Evolutionary conservation across 2,113 vertebrate species (phyloP).

Genomic region (Oreochromis spilurus): DNA sequence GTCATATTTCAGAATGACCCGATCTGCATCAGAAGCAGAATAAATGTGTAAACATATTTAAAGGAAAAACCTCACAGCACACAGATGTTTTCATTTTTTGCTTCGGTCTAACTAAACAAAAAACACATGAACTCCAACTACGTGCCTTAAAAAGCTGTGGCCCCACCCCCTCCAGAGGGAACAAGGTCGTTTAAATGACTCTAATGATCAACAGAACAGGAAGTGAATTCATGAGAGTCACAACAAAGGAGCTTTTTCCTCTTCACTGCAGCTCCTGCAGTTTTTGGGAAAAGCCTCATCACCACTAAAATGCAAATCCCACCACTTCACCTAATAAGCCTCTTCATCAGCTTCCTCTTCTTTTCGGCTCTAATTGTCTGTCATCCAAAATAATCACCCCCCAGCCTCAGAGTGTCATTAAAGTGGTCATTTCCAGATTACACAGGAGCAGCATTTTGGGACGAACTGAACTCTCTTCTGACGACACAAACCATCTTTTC

Average conservation of each 20-base stretch:
- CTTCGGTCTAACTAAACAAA: not conserved
- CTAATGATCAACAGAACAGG: not conserved
- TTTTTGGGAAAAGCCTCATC: not conserved
- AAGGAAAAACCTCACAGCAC: not conserved
- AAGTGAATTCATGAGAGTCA: not conserved
- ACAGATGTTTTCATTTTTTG: not conserved
- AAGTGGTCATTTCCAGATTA: constrained; percentile 20
- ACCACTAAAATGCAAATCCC: not conserved
- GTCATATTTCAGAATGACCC: not conserved
- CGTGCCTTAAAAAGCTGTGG: not conserved
- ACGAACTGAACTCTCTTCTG: not conserved
- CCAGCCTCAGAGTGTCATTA: not conserved
- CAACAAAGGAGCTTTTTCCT: not conserved
- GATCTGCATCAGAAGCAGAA: not conserved
- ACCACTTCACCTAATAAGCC: not conserved
- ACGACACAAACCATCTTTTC: not conserved
- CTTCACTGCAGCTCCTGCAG: not conserved
- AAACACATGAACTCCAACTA: not conserved
- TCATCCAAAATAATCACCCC: not conserved
- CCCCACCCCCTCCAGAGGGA: not conserved
- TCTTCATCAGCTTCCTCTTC: not conserved
- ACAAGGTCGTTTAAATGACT: not conserved
- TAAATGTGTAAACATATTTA: not conserved
- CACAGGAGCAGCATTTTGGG: constrained; percentile 6
- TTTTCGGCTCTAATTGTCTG: not conserved